Evolutionary conservation across 2,888 invertebrate species (phyloP).

Genomic region (Prosapia bicincta): DNA sequence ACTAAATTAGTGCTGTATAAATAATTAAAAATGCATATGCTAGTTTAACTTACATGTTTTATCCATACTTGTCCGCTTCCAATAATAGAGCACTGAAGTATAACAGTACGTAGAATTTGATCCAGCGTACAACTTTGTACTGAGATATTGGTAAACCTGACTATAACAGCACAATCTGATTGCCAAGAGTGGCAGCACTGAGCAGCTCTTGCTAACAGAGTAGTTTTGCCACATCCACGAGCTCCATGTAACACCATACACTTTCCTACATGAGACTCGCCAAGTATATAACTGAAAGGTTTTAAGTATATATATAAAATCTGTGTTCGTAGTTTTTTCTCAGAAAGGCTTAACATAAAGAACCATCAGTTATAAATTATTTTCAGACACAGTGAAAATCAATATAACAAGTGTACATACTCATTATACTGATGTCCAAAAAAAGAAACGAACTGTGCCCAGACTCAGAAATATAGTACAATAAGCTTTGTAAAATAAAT

Average conservation of each 20-base stretch:
- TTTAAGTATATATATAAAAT: no score
- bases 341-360: no score
- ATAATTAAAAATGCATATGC: no score
- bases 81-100: slow-evolving; percentile 70
- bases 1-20: no score
- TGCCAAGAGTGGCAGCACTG: slow-evolving; percentile 47
- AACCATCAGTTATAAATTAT: no score
- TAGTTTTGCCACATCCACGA: slow-evolving; percentile 81
- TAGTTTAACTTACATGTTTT: slow-evolving; percentile 20
- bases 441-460: no score
- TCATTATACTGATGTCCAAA: no score
- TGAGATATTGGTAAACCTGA: slow-evolving; percentile 63
- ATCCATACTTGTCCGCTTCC: slow-evolving; percentile 55
- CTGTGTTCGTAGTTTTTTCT: no score
- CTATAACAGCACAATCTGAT: slow-evolving; percentile 44
- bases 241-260: slow-evolving; percentile 74
- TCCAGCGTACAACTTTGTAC: slow-evolving; percentile 64
- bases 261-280: slow-evolving; percentile 44
- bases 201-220: slow-evolving; percentile 69
- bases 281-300: slow-evolving; percentile 58
- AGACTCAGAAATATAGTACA: no score
- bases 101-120: slow-evolving; percentile 69
- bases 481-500: no score
- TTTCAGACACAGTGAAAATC: no score
- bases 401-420: no score